Evolutionary conservation across 2,113 vertebrate genomes (phyloP).

Genomic region (Epinephelus cyanopodus): DNA sequence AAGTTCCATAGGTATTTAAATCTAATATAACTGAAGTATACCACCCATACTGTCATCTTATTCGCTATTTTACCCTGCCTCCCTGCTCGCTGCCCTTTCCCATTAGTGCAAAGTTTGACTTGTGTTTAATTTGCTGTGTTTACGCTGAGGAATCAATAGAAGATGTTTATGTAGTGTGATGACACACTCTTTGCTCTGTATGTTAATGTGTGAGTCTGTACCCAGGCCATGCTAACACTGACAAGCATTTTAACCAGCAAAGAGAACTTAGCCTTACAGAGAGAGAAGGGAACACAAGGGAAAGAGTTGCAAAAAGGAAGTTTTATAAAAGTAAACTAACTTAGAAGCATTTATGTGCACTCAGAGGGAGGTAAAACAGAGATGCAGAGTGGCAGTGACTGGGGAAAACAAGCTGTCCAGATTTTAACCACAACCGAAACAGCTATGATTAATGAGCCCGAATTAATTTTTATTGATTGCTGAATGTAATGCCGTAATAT

Average conservation of each 20-base stretch:
- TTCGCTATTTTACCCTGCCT: not conserved
- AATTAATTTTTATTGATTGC: slow-evolving; percentile 26
- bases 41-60: not conserved
- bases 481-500: not conserved
- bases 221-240: not conserved
- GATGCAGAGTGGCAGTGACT: not conserved
- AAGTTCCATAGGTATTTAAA: not conserved
- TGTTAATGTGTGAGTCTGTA: not conserved
- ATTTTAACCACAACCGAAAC: not conserved
- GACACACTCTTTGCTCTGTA: not conserved
- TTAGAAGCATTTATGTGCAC: not conserved
- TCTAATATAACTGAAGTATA: not conserved
- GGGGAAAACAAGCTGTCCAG: not conserved
- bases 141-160: not conserved
- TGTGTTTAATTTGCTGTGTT: not conserved
- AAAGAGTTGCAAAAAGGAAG: not conserved
- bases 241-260: not conserved
- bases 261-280: not conserved
- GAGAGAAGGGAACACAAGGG: not conserved
- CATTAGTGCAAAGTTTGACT: not conserved
- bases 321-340: not conserved
- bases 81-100: not conserved
- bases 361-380: not conserved
- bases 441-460: slow-evolving; percentile 15
- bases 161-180: not conserved